Base-by-base conservation (phyloP, 2,113 vertebrate genomes). In the Tachuris rubrigastra region DNA sequence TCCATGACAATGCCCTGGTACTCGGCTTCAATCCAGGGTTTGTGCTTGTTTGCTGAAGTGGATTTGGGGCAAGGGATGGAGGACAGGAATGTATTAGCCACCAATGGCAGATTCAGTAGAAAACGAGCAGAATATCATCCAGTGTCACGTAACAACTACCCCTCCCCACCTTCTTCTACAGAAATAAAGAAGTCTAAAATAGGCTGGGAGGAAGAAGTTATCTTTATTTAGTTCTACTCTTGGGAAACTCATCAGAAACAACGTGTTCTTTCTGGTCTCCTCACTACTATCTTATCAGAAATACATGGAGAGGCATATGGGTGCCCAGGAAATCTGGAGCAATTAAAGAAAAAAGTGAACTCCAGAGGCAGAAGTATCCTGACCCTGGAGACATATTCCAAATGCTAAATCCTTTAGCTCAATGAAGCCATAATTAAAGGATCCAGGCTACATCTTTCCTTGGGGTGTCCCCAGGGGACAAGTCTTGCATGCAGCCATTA, bases 1-100 rank as follows among this genome's bases (percentile, higher is more conserved):
- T 99, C 99, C 99, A 99, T 99, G 88, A 99, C 98, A 30, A 99
- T 99, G 93, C 99, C 99, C 96, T 99, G 99, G 96, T 99, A 99
- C 94, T 99, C 99, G 0, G 99, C 99, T 96, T 99, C 99, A 50
- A 99, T 99, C 99, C 99, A 99, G 94, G 99, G 99, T 97, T 99
- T 99, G 98, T 99, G 99, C 97, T 99, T 99, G 98, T 99, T 99
- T 96, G 99, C 99, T 99, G 97, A 49, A n/a, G 46, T 9, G 55
- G 50, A 27, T 95, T 83, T 93, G 85, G 68, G 72, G 28, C 25
- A 91, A 62, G 53, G 50, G 52, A 84, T 25, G 42, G 77, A 95
- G 60, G 52, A 98, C 35, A 95, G 30, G 71, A 93, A 91, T 2
- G 44, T 8, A 28, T 96, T 90, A 97, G 76, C 37, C 53, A 2